Conservation (phyloP, 2,113 vertebrate genomes). For the Psittacula cyanocephala region DNA sequence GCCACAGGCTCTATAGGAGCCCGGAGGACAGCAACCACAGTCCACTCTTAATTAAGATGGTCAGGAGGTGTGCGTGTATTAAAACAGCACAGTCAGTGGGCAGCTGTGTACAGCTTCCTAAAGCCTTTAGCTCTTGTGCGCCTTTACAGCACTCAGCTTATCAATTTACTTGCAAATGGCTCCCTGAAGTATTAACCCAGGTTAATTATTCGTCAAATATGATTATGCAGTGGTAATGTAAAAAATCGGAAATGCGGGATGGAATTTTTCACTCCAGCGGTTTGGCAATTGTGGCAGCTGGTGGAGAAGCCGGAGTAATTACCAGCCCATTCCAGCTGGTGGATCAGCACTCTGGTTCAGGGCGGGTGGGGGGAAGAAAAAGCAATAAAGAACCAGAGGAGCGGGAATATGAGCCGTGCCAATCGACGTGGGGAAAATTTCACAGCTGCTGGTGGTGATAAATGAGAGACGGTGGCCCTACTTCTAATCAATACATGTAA, state of each 20-base stretch:
- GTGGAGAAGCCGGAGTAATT: conserved; percentile 83
- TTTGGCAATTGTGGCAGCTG: conserved; percentile 88
- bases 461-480: conserved; percentile 79
- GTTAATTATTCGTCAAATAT: conserved; percentile 94
- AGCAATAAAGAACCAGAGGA: conserved; percentile 77
- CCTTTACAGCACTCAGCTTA: conserved; percentile 77
- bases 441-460: conserved; percentile 83
- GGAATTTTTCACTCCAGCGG: conserved; percentile 92
- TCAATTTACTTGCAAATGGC: conserved; percentile 88
- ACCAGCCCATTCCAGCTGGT: conserved; percentile 81
- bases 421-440: conserved; percentile 80
- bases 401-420: conserved; percentile 79
- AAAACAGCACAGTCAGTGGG: background rate
- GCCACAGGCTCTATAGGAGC: background rate
- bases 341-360: conserved; percentile 76
- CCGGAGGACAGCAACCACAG: background rate
- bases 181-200: conserved; percentile 86
- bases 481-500: conserved; percentile 91
- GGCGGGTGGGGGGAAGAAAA: conserved; percentile 51
- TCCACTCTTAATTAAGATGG: conserved; percentile 31
- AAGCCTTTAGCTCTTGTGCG: conserved; percentile 48
- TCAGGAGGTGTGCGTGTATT: background rate
- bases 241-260: conserved; percentile 85
- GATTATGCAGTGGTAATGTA: conserved; percentile 89
- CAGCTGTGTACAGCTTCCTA: conserved; percentile 18